Base-by-base conservation (phyloP, 2,113 vertebrate species). In the Aviceda subcristata region DNA sequence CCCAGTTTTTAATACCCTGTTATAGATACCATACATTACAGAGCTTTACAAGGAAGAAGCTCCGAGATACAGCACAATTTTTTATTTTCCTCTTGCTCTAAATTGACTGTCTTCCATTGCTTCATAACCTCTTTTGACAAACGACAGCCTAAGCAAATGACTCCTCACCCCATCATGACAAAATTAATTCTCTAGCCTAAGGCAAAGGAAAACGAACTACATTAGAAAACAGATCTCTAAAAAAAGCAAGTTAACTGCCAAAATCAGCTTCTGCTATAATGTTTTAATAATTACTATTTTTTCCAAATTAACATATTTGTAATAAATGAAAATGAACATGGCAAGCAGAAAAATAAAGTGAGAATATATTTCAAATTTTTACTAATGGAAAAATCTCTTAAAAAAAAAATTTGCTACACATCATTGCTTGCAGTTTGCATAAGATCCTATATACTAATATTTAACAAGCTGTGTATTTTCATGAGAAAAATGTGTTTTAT, bases 271-370 rank as follows among this genome's bases (percentile, higher is more conserved):
- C 80, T 78, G 14, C 38, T 73, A 36, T 5, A n/a, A 50, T 51
- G 38, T 59, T 95, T 94, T 91, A 94, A 94, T 94, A 90, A 89
- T 38, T 79, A 38, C 63, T 46, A 57, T 74, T 87, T 94, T 98
- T 66, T 73, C 84, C 59, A 84, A 92, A 96, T 38, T n/a, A 84
- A 92, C 32, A 46, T 74, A 39, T 78, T 82, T 95, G 77, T 77
- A 84, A 78, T 63, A 83, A 45, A 62, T 14, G 7, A 73, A 76
- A 82, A 67, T 4, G 8, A 79, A 63, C 29, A 41, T 2, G 9
- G 45, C 29, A 80, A 73, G 60, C 34, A 69, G 15, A 41, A 91
- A 88, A 83, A 62, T 39, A 27, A 74, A 77, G 48, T 43, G 43
- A 86, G 39, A 55, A 38, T 90, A 76, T 27, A 43, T 2, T 36